phyloP scores from a whole-genome alignment of 2,797 vertebrate genomes.

The Acomys russatus region DNA sequence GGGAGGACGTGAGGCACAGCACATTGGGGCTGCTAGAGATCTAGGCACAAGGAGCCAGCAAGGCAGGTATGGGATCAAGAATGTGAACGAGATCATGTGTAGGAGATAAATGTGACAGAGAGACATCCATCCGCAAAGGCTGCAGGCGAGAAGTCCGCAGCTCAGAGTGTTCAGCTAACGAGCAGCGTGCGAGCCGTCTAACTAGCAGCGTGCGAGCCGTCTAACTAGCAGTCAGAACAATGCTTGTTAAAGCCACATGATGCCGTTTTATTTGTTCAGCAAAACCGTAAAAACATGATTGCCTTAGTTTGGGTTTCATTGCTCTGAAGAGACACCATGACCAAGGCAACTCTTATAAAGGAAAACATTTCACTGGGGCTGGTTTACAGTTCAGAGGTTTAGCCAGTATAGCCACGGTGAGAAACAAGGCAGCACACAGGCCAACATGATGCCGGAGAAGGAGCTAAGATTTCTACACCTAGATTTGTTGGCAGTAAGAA shows the following conservation, averaged over 20 bases:
- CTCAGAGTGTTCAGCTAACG: not conserved
- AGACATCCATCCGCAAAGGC: not conserved
- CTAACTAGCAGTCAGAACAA: not conserved
- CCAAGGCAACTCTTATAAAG: not conserved
- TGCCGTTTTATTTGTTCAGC: slow-evolving; percentile 16
- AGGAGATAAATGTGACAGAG: not conserved
- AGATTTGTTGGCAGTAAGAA: not conserved
- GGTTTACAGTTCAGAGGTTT: not conserved
- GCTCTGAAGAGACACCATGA: not conserved
- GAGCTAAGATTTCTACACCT: not conserved
- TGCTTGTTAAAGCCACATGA: not conserved
- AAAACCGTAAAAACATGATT: not conserved
- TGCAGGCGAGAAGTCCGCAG: not conserved
- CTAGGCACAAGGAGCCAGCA: not conserved
- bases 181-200: not conserved
- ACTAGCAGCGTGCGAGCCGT: not conserved
- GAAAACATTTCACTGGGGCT: not conserved
- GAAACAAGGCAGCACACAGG: too few relatives aligned
- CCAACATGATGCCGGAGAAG: not conserved
- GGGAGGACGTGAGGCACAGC: not conserved
- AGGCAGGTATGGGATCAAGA: not conserved
- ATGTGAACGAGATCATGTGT: not conserved
- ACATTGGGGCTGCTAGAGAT: not conserved
- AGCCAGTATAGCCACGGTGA: not conserved
- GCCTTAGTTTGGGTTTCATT: not conserved